These are phyloP conservation scores for Phacellophora camtschatica DNA, from an alignment of 30 jellyfish, hydroid and myxozoan genomes.

Conservation along the genomic window DNA sequence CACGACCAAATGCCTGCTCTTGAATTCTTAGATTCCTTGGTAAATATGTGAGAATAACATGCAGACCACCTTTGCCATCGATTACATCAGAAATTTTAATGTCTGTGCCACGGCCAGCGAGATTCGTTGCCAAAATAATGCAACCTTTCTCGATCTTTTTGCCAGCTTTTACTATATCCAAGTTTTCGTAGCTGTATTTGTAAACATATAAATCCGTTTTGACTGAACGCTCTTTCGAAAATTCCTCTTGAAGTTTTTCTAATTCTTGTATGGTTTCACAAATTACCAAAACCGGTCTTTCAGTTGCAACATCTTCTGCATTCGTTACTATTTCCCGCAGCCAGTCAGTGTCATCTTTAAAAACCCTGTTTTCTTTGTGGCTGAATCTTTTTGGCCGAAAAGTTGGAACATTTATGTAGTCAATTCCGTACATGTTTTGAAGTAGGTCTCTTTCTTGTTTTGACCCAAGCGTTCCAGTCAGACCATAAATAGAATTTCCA, in stretches of 20 bases:
- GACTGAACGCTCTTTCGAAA: background rate
- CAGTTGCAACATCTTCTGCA: background rate
- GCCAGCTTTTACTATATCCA: background rate
- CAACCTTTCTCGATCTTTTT: background rate
- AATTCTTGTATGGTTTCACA: constrained; percentile 6
- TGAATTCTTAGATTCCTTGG: constrained; percentile 34
- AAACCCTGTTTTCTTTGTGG: background rate
- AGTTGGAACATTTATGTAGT: constrained; percentile 6
- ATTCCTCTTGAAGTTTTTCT: background rate
- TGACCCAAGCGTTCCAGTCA: constrained; percentile 37
- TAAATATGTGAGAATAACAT: constrained; percentile 36
- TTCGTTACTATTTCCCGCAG: background rate
- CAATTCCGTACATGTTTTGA: background rate
- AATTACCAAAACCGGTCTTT: constrained; percentile 27
- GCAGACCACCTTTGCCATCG: constrained; percentile 37
- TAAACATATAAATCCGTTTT: background rate
- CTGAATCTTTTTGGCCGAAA: background rate
- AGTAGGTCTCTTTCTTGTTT: constrained; percentile 1
- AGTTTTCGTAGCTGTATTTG: constrained; percentile 4
- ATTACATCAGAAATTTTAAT: background rate
- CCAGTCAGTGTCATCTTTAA: background rate
- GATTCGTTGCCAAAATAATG: constrained; percentile 52
- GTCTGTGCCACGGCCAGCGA: constrained; percentile 76
- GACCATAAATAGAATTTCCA: background rate
- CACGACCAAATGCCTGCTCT: constrained; percentile 62